Percentiles rank a stretch among this genome's conserved stretches.
phyloP scores from a whole-genome alignment of 2,888 invertebrate species.

The Nebria salina region DNA sequence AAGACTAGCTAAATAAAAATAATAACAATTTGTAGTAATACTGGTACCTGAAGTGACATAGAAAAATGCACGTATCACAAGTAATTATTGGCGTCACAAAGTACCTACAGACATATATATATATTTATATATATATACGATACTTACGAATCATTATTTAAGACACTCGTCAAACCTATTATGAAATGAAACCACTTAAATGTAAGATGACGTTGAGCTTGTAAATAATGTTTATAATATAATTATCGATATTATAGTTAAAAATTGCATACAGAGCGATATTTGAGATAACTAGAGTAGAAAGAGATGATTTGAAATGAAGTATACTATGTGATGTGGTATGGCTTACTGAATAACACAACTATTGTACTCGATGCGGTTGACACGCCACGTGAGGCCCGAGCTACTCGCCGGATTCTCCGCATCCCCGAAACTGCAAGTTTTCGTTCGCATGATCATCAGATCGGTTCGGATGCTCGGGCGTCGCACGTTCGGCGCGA shows the following conservation, averaged over 20 bases:
- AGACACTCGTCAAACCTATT: too few relatives aligned
- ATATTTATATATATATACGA: too few relatives aligned
- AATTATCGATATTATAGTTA: too few relatives aligned
- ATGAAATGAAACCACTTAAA: too few relatives aligned
- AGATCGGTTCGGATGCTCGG: constrained; percentile 90
- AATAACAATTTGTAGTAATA: too few relatives aligned
- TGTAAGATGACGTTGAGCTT: too few relatives aligned
- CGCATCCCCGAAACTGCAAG: constrained; percentile 76
- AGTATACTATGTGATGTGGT: not conserved
- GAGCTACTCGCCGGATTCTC: constrained; percentile 60
- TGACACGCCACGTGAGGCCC: constrained; percentile 37
- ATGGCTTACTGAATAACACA: constrained; percentile 40
- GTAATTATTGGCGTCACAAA: too few relatives aligned
- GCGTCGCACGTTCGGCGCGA: constrained; percentile 86
- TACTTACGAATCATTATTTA: too few relatives aligned
- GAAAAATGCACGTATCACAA: too few relatives aligned
- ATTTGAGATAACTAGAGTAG: constrained; percentile 6
- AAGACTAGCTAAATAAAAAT: not conserved
- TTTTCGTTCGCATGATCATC: constrained; percentile 87
- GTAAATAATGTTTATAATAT: too few relatives aligned
- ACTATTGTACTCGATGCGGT: constrained; percentile 42
- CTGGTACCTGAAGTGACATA: too few relatives aligned
- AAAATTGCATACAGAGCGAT: constrained; percentile 33
- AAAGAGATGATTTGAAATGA: not conserved
- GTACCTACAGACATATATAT: too few relatives aligned